phyloP scores from a whole-genome alignment of 2,797 vertebrate species.

The Lophotriccus pileatus region DNA sequence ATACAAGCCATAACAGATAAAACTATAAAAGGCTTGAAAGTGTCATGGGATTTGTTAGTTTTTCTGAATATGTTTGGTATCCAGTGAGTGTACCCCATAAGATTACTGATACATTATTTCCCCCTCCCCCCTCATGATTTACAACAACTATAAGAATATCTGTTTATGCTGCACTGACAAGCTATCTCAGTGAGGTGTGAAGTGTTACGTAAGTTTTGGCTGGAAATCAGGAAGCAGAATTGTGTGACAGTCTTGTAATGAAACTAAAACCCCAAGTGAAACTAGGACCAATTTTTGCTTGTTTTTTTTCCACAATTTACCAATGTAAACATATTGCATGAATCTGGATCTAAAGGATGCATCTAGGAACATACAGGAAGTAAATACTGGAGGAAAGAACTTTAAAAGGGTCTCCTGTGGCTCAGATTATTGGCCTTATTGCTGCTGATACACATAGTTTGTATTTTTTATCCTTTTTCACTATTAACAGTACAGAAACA shows the following conservation, averaged over 20 bases:
- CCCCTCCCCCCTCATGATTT: accelerated
- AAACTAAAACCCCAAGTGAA: background rate
- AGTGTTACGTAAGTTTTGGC: background rate
- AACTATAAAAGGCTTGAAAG: background rate
- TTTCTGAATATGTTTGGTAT: background rate
- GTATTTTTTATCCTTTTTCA: background rate
- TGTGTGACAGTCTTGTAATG: background rate
- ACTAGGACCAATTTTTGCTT: background rate
- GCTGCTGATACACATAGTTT: background rate
- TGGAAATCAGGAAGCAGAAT: background rate
- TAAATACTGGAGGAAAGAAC: background rate
- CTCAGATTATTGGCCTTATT: background rate
- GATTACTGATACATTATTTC: background rate
- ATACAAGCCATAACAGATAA: background rate
- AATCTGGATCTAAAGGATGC: background rate
- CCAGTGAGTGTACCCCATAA: background rate
- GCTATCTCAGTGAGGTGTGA: background rate
- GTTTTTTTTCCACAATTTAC: background rate
- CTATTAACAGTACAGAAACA: background rate
- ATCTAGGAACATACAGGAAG: background rate
- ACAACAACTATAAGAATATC: background rate
- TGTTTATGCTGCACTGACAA: background rate
- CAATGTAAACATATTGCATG: background rate
- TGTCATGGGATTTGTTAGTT: background rate
- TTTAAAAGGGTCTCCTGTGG: background rate